Base-by-base conservation (phyloP, 2,113 vertebrate genomes). In the Melierax canorus region DNA sequence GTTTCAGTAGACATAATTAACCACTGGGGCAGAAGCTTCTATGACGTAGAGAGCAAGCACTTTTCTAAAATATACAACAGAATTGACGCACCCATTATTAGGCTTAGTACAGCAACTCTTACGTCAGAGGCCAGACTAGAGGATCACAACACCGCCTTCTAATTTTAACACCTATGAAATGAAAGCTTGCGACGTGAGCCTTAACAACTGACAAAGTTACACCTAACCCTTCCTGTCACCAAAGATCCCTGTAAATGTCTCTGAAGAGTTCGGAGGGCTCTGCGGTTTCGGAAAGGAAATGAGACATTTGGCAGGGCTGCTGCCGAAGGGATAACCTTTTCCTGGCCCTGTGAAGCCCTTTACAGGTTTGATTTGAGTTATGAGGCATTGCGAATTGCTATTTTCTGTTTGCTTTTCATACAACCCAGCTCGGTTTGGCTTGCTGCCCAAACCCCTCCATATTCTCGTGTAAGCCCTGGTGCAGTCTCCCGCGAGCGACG, bases 401-500 rank as follows among this genome's bases (percentile, higher is more conserved):
- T 86, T 88, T 82, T 91, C 53, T 91, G 34, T 87, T 83, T 88
- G 86, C 0, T 0, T 89, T 93, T 94, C 50, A 24, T 38, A 60
- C 48, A 77, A 4, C n/a, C 64, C 79, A 62, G 86, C 83, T 32
- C 67, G 69, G 79, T 51, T 84, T 96, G 95, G 95, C 86, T 60
- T 32, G 19, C 16, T 84, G 83, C 91, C 94, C 92, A 97, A 94
- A 81, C 11, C 79, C 60, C 83, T 95, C 94, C 91, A 88, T 86
- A 64, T 92, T 97, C 88, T 88, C 15, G 0, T n/a, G 75, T 17
- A 62, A 86, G 46, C 26, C 55, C 72, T 18, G 43, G 19, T 67
- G 46, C 71, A 84, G 75, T 3, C 79, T 92, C 68, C 83, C 63
- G 73, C 1, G 0, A 96, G 55, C 50, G 91, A 50, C 8, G 1